These are phyloP conservation scores for Strigops habroptila DNA, from an alignment of 2,113 vertebrate genomes.

Conservation along the genomic window DNA sequence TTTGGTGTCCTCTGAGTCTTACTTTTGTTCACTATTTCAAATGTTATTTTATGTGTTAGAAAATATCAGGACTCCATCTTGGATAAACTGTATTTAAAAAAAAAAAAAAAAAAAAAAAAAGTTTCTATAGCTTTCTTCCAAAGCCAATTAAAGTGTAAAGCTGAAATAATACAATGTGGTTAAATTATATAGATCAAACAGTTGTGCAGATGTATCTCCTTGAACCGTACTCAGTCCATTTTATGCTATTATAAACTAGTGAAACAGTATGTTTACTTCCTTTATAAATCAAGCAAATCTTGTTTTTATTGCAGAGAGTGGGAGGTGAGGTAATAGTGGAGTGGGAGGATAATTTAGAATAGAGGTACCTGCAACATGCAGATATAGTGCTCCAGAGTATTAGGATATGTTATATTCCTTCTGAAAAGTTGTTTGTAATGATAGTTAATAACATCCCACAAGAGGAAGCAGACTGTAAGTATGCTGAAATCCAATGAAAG, in stretches of 20 bases:
- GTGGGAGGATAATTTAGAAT: conserved; percentile 58
- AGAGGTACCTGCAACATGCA: conserved; percentile 43
- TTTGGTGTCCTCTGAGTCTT: conserved; percentile 9
- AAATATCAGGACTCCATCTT: conserved; percentile 20
- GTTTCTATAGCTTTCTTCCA: not conserved
- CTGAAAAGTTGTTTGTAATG: conserved; percentile 43
- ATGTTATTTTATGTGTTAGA: not conserved
- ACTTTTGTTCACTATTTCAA: conserved; percentile 28
- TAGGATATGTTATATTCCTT: conserved; percentile 31
- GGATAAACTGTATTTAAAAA: not conserved
- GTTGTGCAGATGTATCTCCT: conserved; percentile 17
- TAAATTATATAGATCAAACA: conserved; percentile 40
- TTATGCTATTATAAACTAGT: conserved; percentile 49
- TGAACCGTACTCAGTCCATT: conserved; percentile 12
- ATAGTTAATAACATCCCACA: conserved; percentile 44
- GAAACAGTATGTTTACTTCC: conserved; percentile 57
- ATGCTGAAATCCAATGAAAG: not conserved
- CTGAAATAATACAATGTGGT: conserved; percentile 33
- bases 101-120: not conserved
- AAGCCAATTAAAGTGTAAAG: conserved; percentile 34
- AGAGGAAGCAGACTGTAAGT: conserved; percentile 11
- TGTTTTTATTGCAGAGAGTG: conserved; percentile 55
- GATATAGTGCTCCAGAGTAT: conserved; percentile 30
- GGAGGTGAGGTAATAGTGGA: conserved; percentile 48
- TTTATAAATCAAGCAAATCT: conserved; percentile 63